These are phyloP conservation scores for Octodonta nipae DNA, from an alignment of 2,888 invertebrate species.

Conservation along the genomic window DNA sequence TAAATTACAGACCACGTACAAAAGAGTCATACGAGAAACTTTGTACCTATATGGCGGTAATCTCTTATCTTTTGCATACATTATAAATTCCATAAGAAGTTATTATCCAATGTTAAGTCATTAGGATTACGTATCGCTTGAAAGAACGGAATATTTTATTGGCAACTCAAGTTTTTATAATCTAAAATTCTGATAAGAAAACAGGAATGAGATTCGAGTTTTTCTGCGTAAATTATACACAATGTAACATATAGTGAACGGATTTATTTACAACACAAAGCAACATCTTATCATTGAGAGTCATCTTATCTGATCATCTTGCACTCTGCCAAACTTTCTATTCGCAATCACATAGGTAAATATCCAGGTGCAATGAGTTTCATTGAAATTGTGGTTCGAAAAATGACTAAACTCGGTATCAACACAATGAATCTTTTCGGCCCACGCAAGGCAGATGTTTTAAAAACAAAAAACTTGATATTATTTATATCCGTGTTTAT, in stretches of 20 bases:
- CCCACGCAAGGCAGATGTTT: conserved; percentile 25
- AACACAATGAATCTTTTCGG: conserved; percentile 24
- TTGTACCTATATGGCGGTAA: conserved; percentile 5
- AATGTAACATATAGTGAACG: conserved; percentile 6
- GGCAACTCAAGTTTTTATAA: conserved; percentile 9
- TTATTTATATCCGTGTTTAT: conserved; percentile 32
- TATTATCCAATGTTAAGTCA: conserved; percentile 2
- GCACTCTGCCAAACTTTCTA: conserved; percentile 35
- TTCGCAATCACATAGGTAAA: conserved; percentile 19
- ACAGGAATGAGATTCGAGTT: conserved; percentile 7
- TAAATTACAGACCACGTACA: too few relatives aligned
- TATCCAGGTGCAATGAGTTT: too few relatives aligned
- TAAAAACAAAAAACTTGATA: conserved; percentile 27
- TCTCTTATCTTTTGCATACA: conserved; percentile 9
- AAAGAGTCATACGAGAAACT: conserved; percentile 4
- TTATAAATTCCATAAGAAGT: conserved; percentile 1
- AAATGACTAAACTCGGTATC: too few relatives aligned
- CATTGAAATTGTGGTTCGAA: too few relatives aligned
- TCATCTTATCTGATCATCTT: conserved; percentile 14
- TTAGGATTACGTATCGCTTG: conserved; percentile 7
- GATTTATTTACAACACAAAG: conserved; percentile 12
- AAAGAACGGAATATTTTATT: conserved; percentile 9
- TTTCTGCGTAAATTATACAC: too few relatives aligned
- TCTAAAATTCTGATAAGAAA: conserved; percentile 9
- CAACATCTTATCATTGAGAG: conserved; percentile 13